phyloP scores from a whole-genome alignment of 2,797 vertebrate species.

The Cirrhinus mrigala region DNA sequence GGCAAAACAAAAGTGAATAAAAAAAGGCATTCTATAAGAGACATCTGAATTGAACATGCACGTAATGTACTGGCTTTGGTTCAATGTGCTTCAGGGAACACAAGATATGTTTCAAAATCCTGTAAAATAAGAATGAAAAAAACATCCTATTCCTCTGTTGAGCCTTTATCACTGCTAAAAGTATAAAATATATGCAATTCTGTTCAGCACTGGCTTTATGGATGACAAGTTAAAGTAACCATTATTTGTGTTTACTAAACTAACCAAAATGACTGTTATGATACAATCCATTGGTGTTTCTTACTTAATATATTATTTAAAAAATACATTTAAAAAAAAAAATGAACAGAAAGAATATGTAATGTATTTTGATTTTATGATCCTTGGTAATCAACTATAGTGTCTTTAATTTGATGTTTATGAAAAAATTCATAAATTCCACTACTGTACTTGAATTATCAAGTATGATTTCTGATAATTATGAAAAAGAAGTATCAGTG shows the following conservation, averaged over 20 bases:
- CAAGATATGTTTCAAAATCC: background rate
- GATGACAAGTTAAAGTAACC: background rate
- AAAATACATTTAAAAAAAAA: too few relatives aligned
- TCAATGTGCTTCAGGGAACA: background rate
- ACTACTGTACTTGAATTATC: too few relatives aligned
- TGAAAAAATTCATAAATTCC: too few relatives aligned
- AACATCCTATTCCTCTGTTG: background rate
- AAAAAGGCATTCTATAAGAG: background rate
- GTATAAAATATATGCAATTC: too few relatives aligned
- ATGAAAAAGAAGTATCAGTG: too few relatives aligned
- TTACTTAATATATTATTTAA: background rate
- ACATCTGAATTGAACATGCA: background rate
- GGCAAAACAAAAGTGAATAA: background rate
- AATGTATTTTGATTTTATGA: too few relatives aligned
- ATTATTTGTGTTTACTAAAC: background rate
- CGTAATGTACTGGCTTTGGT: background rate
- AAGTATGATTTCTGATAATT: too few relatives aligned
- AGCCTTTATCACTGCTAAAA: too few relatives aligned
- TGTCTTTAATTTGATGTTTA: too few relatives aligned
- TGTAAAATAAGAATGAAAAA: background rate
- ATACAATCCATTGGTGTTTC: background rate
- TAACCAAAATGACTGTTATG: background rate
- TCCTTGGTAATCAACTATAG: too few relatives aligned
- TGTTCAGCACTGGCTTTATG: too few relatives aligned
- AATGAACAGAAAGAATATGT: too few relatives aligned